phyloP scores from a whole-genome alignment of 2,113 vertebrate genomes.

The Microcebus ravelobensis region DNA sequence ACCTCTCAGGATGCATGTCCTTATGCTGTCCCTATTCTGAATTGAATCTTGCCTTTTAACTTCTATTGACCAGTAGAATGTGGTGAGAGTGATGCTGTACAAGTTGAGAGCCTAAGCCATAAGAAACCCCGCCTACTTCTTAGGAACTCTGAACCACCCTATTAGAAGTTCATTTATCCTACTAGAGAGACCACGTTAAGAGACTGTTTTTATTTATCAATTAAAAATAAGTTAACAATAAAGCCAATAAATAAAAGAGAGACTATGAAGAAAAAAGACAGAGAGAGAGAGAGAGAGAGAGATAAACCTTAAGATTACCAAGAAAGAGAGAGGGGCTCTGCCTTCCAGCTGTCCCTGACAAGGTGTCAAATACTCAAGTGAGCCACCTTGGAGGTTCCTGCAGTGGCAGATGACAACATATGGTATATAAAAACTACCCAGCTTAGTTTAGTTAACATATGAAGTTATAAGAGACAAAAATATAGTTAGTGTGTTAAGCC shows the following conservation, averaged over 20 bases:
- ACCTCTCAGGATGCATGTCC: neutral
- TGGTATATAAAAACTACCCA: neutral
- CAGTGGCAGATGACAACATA: neutral
- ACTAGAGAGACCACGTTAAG: neutral
- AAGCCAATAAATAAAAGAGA: neutral
- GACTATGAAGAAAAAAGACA: neutral
- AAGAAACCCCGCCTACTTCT: neutral
- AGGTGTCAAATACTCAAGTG: neutral
- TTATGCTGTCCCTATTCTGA: neutral
- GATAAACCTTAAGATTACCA: neutral
- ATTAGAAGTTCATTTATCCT: neutral
- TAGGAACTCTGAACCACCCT: neutral
- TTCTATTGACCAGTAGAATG: neutral
- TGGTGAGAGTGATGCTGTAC: neutral
- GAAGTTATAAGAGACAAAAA: neutral
- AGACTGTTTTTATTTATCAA: neutral
- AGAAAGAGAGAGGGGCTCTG: neutral
- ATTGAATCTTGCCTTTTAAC: neutral
- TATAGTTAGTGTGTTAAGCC: neutral
- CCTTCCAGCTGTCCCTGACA: neutral
- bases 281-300: neutral
- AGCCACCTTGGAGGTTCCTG: neutral
- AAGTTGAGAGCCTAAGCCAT: neutral
- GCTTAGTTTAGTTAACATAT: neutral
- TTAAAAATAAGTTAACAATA: neutral